Evolutionary conservation across 2,888 invertebrate genomes (phyloP), one percentile per base, ranked within the genome.

Genomic region (Napeogenes sylphis): DNA sequence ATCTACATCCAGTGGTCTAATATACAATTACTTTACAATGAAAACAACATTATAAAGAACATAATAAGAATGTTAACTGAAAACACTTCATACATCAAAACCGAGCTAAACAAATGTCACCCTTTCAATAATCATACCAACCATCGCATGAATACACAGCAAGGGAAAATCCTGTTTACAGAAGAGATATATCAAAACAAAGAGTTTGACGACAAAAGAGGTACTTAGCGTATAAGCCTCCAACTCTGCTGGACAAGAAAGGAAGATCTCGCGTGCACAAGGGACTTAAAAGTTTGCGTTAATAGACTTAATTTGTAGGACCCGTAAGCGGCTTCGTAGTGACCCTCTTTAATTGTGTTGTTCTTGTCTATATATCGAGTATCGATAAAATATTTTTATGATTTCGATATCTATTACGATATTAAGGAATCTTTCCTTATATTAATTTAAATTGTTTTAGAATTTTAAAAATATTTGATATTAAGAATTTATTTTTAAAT

Each of bases 291-390:
- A 89, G 86, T 90, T 89, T 82, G 82, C 84, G 77, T 87, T 86
- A 88, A 89, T 90, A 85, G 89, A 87, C 89, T 90, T 90, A 90
- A 90, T 89, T 88, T 90, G 88, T 84, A 87, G 87, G 83, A 83
- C 80, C 77, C 75, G 75, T 88, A 87, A 88, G 87, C 87, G 81
- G 86, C 84, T 89, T 83, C 82, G 74, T 77, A 78, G 78, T 84
- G 85, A 86, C 86, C 85, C 84, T 81, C 75, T 72, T 69, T 75
- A 76, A 71, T 78, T 75, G 80, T 71, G 85, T 69, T 78, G 82
- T 70, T 64, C 72, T 67, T 63, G 67, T 65, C 66, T 67, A 66
- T 68, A 62, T 80, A 76, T 84, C 83, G 82, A 83, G 47, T 79
- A 62, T 62, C 59, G 64, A 63, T 63, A 56, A 61, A 58, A 53